Evolutionary conservation across 1,140 invertebrate genomes (phyloP).

Genomic region (Plectus sambesii): DNA sequence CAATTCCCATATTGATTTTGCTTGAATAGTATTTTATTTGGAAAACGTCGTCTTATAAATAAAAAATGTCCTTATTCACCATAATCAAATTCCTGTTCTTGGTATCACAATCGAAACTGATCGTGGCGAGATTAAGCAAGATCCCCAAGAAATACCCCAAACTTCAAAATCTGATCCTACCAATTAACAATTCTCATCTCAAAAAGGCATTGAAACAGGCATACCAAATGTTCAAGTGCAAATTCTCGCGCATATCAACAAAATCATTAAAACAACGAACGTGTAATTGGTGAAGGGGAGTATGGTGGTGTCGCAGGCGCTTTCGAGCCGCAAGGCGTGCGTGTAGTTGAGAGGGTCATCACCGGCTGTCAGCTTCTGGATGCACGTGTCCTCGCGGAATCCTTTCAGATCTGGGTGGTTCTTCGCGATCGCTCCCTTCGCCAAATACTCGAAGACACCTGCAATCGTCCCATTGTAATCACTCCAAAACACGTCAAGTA

Average conservation of each 20-base stretch:
- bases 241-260: conserved; percentile 5
- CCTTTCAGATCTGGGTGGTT: conserved; percentile 94
- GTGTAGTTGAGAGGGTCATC: conserved; percentile 41
- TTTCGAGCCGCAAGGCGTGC: conserved; percentile 85
- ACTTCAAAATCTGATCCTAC: too few relatives aligned
- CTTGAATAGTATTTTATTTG: too few relatives aligned
- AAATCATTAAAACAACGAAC: conserved; percentile 54
- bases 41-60: too few relatives aligned
- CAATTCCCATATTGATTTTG: too few relatives aligned
- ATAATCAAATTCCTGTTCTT: too few relatives aligned
- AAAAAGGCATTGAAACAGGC: conserved; percentile 17
- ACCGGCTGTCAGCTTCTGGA: conserved; percentile 51
- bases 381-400: conserved; percentile 71
- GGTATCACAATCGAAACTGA: too few relatives aligned
- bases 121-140: too few relatives aligned
- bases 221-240: neutral
- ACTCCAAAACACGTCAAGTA: neutral
- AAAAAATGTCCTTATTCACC: too few relatives aligned
- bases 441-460: conserved; percentile 92
- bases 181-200: too few relatives aligned
- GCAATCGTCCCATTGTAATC: too few relatives aligned
- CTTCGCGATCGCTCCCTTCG: conserved; percentile 69
- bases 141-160: too few relatives aligned
- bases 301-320: conserved; percentile 81
- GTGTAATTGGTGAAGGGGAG: conserved; percentile 99